Percentiles rank a stretch among this genome's conserved stretches.
These are phyloP conservation scores for Bugulina stolonifera DNA, from an alignment of 2,888 invertebrate genomes.

Conservation along the genomic window DNA sequence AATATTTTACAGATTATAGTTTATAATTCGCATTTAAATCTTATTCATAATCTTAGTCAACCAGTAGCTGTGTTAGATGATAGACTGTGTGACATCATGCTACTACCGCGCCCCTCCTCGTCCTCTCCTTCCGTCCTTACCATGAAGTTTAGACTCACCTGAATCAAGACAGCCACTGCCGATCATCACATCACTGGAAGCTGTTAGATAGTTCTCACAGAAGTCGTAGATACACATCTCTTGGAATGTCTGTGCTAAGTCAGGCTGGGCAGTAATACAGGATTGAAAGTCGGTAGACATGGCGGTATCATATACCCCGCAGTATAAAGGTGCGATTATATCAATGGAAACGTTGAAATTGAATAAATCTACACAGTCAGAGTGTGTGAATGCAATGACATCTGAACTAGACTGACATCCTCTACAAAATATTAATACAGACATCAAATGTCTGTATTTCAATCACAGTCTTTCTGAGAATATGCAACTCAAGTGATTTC, in stretches of 20 bases:
- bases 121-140: too few relatives aligned
- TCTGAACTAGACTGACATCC: background rate
- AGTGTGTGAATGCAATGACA: background rate
- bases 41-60: too few relatives aligned
- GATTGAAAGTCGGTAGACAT: background rate
- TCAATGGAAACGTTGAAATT: background rate
- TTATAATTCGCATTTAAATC: too few relatives aligned
- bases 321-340: background rate
- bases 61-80: too few relatives aligned
- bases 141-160: background rate
- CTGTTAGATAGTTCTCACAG: constrained; percentile 20
- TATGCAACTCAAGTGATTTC: too few relatives aligned
- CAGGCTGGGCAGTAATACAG: background rate
- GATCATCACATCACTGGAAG: background rate
- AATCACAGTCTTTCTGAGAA: too few relatives aligned
- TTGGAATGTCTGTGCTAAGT: background rate
- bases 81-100: too few relatives aligned
- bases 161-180: background rate
- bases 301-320: constrained; percentile 1
- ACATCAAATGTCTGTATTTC: too few relatives aligned
- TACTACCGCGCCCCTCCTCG: too few relatives aligned
- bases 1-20: too few relatives aligned
- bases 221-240: background rate
- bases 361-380: background rate
- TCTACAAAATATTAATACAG: too few relatives aligned